Percentiles rank a stretch among this genome's conserved stretches.
Conservation (phyloP, 2,888 invertebrate genomes). For the Phaonia tiefii region DNA sequence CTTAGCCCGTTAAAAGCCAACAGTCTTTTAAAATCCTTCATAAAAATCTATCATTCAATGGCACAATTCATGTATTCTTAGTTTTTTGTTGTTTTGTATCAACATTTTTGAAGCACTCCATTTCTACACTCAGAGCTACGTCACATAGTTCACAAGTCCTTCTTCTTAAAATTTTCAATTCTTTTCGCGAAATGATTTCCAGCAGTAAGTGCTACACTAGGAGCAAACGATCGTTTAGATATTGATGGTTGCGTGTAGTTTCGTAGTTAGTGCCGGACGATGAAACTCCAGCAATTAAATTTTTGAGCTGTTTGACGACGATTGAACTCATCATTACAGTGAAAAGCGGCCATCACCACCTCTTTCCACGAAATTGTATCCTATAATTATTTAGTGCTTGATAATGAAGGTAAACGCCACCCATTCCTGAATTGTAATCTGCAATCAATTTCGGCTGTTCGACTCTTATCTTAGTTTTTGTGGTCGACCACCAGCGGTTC, state of each 20-base stretch:
- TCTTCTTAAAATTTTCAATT: too few species aligned
- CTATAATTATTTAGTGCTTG: conserved; percentile 33
- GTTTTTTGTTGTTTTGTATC: too few species aligned
- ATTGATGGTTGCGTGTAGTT: conserved; percentile 48
- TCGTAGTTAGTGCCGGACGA: conserved; percentile 48
- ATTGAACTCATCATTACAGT: conserved; percentile 37
- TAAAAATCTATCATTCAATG: too few species aligned
- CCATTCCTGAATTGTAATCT: conserved; percentile 31
- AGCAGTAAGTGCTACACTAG: conserved; percentile 45
- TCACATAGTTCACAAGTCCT: too few species aligned
- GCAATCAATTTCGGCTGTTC: too few species aligned
- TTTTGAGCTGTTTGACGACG: conserved; percentile 40
- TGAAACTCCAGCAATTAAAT: conserved; percentile 47
- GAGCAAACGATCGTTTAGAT: conserved; percentile 25
- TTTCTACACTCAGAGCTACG: too few species aligned
- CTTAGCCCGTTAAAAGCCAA: too few species aligned
- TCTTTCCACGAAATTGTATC: conserved; percentile 45
- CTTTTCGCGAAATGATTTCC: conserved; percentile 27
- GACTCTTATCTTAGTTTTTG: too few species aligned
- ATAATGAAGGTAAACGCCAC: conserved; percentile 43
- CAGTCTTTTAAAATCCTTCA: too few species aligned
- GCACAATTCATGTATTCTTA: too few species aligned
- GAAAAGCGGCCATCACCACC: conserved; percentile 44
- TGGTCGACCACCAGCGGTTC: too few species aligned
- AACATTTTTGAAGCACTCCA: too few species aligned